Evolutionary conservation across 2,888 invertebrate species (phyloP).

Genomic region (Mactromeris polynyma): DNA sequence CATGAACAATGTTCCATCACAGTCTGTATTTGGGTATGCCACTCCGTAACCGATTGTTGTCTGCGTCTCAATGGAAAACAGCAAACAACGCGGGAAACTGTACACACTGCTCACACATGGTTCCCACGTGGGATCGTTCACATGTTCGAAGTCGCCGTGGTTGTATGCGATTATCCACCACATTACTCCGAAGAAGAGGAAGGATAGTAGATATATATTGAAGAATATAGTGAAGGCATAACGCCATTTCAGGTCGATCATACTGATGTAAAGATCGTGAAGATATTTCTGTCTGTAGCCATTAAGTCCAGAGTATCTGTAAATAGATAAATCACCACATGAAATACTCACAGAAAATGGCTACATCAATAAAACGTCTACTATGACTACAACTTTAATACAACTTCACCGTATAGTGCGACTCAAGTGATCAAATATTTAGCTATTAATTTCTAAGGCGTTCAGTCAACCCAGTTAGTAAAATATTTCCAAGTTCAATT

Average conservation of each 20-base stretch:
- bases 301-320: constrained; percentile 94
- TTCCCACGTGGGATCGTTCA: constrained; percentile 79
- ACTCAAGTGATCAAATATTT: no score
- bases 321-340: background rate
- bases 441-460: no score
- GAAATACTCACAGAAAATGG: background rate
- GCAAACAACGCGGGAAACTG: constrained; percentile 95
- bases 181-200: constrained; percentile 92
- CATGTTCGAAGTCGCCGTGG: constrained; percentile 86
- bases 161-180: constrained; percentile 86
- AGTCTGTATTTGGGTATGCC: constrained; percentile 95
- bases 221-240: constrained; percentile 95
- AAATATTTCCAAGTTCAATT: no score
- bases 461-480: no score
- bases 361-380: no score
- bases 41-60: constrained; percentile 97
- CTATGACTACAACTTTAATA: no score
- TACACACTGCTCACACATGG: constrained; percentile 91
- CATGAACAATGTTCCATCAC: constrained; percentile 95
- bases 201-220: constrained; percentile 94
- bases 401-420: no score
- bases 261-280: constrained; percentile 95
- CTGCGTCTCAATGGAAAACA: constrained; percentile 98
- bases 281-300: constrained; percentile 90
- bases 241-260: constrained; percentile 97